Evolutionary conservation across 2,888 invertebrate species (phyloP).

Genomic region (Proisotoma minuta): DNA sequence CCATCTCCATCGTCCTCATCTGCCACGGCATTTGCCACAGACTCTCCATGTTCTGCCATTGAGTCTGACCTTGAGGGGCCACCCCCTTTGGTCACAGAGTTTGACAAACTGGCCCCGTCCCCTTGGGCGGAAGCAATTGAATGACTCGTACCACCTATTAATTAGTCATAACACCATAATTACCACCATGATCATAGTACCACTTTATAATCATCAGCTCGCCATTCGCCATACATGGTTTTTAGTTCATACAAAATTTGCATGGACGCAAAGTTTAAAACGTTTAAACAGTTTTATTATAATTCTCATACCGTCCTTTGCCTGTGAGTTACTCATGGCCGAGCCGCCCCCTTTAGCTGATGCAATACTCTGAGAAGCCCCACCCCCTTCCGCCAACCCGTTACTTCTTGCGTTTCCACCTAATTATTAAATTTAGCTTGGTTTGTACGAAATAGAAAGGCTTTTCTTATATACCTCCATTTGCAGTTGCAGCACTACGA

Average conservation of each 20-base stretch:
- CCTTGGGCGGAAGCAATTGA: conserved; percentile 2
- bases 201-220: too few relatives aligned
- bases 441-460: too few relatives aligned
- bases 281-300: too few relatives aligned
- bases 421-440: too few relatives aligned
- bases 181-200: too few relatives aligned
- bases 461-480: too few relatives aligned
- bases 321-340: conserved; percentile 11
- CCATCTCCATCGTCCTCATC: neutral
- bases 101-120: neutral
- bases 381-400: conserved; percentile 8
- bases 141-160: conserved; percentile 9
- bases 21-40: conserved; percentile 8
- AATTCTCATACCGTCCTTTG: too few relatives aligned
- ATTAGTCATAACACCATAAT: too few relatives aligned
- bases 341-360: conserved; percentile 6
- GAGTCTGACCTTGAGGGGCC: conserved; percentile 1
- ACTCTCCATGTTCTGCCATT: conserved; percentile 10
- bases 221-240: too few relatives aligned
- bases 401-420: conserved; percentile 4
- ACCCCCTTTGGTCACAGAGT: conserved; percentile 12
- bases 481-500: conserved; percentile 4
- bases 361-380: conserved; percentile 7
- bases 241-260: too few relatives aligned
- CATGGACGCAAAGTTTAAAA: too few relatives aligned